Evolutionary conservation across 2,113 vertebrate species (phyloP), one percentile per base, ranked within the genome.

Genomic region (Jaculus jaculus): DNA sequence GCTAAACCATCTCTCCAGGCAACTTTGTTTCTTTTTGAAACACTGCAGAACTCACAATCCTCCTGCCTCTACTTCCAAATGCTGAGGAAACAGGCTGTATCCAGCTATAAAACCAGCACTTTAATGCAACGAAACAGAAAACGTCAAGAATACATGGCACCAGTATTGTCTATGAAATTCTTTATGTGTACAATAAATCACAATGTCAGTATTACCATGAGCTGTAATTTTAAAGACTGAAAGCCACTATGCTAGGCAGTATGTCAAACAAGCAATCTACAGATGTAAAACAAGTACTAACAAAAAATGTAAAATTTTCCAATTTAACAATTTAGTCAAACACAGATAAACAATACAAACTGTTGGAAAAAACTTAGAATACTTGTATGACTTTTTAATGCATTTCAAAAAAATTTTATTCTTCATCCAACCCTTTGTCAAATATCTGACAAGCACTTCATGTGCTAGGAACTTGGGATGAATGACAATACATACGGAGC

Each of bases 81-180:
- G 54, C 34, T 60, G 34, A 3, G 24, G 73, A 21, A 60, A 32
- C 3, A 61, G 34, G 26, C 51, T 32, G 30, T 37, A 30, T 17
- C 24, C 84, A 73, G 69, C 51, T 60, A 20, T 34, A 61, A 13
- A 24, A 77, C 17, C 34, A 86, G 54, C 21, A 77, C n/a, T 72
- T 86, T 87, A 82, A 60, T 60, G 15, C 28, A 94, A 94, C 26
- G 58, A 83, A 78, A 81, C 15, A 61, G 32, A 75, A 72, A 84
- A 69, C 18, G 42, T 37, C 54, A 72, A 72, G 61, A 68, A 5
- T 69, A 15, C 24, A 32, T 28, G 63, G 54, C n/a, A 85, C 13
- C 30, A 82, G 6, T 11, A 69, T 4, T 71, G 34, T 30, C 47
- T 39, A 34, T 12, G 12, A 83, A 15, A 3, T 72, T 77, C 42